Evolutionary conservation across 2,797 vertebrate genomes (phyloP).

Genomic region (Etheostoma nigrum): DNA sequence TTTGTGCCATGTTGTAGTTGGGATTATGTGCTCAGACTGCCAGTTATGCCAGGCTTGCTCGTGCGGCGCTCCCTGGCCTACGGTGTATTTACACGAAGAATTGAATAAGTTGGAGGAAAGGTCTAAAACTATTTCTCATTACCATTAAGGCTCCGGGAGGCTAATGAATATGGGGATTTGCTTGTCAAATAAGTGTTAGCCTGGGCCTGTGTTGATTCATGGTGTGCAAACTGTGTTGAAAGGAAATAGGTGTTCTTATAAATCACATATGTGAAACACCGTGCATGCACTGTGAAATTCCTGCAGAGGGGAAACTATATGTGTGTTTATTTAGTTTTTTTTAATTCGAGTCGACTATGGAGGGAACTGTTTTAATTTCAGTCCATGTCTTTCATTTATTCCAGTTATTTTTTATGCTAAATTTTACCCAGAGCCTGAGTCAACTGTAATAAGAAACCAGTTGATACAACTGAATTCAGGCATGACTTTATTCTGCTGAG

Average conservation of each 20-base stretch:
- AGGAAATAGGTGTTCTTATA: neutral
- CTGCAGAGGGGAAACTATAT: neutral
- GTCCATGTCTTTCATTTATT: neutral
- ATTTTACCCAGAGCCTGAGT: neutral
- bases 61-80: slow-evolving; percentile 25
- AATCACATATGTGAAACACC: neutral
- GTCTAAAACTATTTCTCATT: slow-evolving; percentile 55
- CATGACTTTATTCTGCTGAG: slow-evolving; percentile 4
- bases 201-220: slow-evolving; percentile 26
- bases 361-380: neutral
- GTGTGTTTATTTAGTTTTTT: neutral
- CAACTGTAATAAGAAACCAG: slow-evolving; percentile 18
- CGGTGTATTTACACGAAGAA: slow-evolving; percentile 52
- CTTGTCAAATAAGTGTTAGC: slow-evolving; percentile 34
- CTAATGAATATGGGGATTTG: slow-evolving; percentile 49
- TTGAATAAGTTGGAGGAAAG: slow-evolving; percentile 43
- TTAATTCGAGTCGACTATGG: neutral
- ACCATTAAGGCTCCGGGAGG: slow-evolving; percentile 25
- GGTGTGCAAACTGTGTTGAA: slow-evolving; percentile 19
- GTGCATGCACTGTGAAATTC: neutral
- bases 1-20: slow-evolving; percentile 59
- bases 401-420: neutral
- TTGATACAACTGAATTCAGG: slow-evolving; percentile 23
- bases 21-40: slow-evolving; percentile 73
- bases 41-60: slow-evolving; percentile 51